These are phyloP conservation scores for Aphodius sticticus DNA, from an alignment of 2,888 invertebrate species.

Conservation along the genomic window DNA sequence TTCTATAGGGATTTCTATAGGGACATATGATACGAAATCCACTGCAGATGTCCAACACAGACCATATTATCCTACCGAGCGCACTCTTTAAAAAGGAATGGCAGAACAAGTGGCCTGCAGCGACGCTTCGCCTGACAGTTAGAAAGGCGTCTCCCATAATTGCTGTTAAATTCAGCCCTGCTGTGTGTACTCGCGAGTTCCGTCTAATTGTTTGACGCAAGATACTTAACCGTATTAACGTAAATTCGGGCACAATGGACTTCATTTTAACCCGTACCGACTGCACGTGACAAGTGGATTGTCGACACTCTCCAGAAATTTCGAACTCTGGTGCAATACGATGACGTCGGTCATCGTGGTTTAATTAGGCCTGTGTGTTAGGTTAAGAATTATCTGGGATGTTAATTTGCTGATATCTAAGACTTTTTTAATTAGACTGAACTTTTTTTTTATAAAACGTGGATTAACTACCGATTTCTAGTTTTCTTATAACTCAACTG, in stretches of 20 bases:
- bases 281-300: neutral
- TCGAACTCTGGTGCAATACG: neutral
- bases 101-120: neutral
- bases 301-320: neutral
- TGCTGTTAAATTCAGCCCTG: neutral
- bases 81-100: neutral
- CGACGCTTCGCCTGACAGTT: neutral
- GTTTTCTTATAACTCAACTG: too few relatives aligned
- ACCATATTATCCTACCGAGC: neutral
- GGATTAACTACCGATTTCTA: too few relatives aligned
- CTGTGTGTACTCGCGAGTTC: neutral
- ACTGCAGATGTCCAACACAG: neutral
- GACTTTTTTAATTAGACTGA: too few relatives aligned
- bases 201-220: neutral
- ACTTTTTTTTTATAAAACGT: too few relatives aligned
- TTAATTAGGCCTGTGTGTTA: too few relatives aligned
- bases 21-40: neutral
- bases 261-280: neutral
- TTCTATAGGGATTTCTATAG: neutral
- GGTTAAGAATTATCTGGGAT: too few relatives aligned
- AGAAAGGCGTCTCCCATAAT: neutral
- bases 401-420: too few relatives aligned
- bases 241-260: neutral
- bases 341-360: neutral
- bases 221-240: neutral